These are phyloP conservation scores for Cynocephalus volans DNA, from an alignment of 2,113 vertebrate genomes.

Conservation along the genomic window DNA sequence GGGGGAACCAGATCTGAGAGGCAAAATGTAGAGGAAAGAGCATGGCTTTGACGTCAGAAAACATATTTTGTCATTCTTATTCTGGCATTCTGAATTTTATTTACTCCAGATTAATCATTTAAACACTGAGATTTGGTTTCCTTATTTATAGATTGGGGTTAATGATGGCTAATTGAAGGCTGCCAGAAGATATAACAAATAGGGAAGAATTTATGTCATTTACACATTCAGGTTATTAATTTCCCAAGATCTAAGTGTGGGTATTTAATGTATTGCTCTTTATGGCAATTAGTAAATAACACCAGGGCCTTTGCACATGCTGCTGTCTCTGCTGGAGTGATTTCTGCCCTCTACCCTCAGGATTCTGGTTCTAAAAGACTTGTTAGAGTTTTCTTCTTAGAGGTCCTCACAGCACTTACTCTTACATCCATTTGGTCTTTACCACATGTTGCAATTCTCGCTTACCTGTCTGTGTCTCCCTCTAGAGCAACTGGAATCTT, in stretches of 20 bases:
- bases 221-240: slow-evolving; percentile 36
- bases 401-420: not conserved
- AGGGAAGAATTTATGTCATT: slow-evolving; percentile 31
- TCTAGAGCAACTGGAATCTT: slow-evolving; percentile 37
- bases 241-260: slow-evolving; percentile 1
- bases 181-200: slow-evolving; percentile 49
- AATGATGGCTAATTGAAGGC: slow-evolving; percentile 20
- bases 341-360: slow-evolving; percentile 39
- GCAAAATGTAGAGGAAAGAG: slow-evolving; percentile 78
- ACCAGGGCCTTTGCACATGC: not conserved
- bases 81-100: slow-evolving; percentile 46
- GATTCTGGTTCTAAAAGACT: slow-evolving; percentile 53
- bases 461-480: not conserved
- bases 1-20: slow-evolving; percentile 60
- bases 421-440: slow-evolving; percentile 32
- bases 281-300: slow-evolving; percentile 12
- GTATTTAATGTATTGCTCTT: not conserved
- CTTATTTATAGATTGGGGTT: slow-evolving; percentile 28
- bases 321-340: slow-evolving; percentile 14
- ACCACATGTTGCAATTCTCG: not conserved
- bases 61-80: slow-evolving; percentile 20
- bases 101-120: slow-evolving; percentile 40
- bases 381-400: not conserved
- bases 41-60: slow-evolving; percentile 55
- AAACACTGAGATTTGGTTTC: slow-evolving; percentile 49